Base-by-base conservation (phyloP, 1,140 invertebrate species). In the Drosophila sp. region DNA sequence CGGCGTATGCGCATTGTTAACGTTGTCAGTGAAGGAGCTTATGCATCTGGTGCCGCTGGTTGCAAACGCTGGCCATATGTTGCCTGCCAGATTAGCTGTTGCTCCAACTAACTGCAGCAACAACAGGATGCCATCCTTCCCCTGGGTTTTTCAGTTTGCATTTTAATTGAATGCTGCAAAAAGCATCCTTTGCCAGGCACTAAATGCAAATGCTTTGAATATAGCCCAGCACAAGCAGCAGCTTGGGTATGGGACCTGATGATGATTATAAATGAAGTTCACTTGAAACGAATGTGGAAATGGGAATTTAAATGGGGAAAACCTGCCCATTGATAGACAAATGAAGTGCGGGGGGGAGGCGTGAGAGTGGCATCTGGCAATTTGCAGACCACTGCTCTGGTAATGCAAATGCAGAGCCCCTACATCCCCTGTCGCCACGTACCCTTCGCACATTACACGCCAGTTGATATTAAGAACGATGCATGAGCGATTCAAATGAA, bases 1-100 rank as follows among this genome's bases (percentile, higher is more conserved):
- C 23, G 82, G 82, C 79, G 83, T 73, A 86, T 86, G 75, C 83
- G 83, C 73, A 83, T 82, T 87, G 81, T 84, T 67, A 72, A 63
- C 65, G 50, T 68, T 67, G 78, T 67, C 71, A 67, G 68, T 60
- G 50, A 56, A 63, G 75, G 23, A 27, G 44, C 44, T 50, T 50
- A 50, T 50, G 44, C 44, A 50, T 25, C 55, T 77, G 41, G 70
- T 56, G 73, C 75, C 56, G 66, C 68, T 73, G 65, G 72, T 60
- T 10, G 1, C 80, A 62, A 33, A 68, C 58, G 58, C 30, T 58
- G 30, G 29, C 27, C 30, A 23, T n/a, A 57, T 32, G 40, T 11
- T 70, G 77, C 67, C 74, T 78, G 81, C 69, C 79, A 79, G 82
- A 87, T 86, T 82, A 87, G 83, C 77, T 67, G 72, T 66, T 73